phyloP scores from a whole-genome alignment of 1,140 invertebrate species.

The Andrena cerasifolii region DNA sequence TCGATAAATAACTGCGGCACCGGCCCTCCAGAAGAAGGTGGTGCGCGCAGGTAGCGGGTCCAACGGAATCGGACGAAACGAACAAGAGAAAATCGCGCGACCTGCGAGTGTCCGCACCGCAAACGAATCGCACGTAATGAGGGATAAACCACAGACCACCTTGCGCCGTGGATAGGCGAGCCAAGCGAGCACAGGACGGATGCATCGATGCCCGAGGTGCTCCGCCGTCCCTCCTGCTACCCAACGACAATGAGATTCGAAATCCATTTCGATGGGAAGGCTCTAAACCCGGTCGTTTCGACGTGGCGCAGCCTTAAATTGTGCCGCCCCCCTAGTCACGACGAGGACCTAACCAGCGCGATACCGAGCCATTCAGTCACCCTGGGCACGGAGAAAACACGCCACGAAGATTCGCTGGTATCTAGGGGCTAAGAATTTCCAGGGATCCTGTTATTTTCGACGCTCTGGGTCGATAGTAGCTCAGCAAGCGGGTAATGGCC shows the following conservation, averaged over 20 bases:
- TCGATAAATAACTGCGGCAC: conserved; percentile 64
- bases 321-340: too few relatives aligned
- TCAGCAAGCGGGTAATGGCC: background rate
- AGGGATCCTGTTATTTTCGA: conserved; percentile 8
- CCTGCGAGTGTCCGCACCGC: conserved; percentile 47
- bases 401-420: background rate
- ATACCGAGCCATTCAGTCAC: background rate
- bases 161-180: conserved; percentile 60
- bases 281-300: background rate
- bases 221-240: background rate
- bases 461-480: background rate
- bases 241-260: conserved; percentile 28
- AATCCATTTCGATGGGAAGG: conserved; percentile 8
- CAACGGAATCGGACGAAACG: conserved; percentile 42
- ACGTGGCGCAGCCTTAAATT: background rate
- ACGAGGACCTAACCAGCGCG: background rate
- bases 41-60: conserved; percentile 16
- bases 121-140: conserved; percentile 70
- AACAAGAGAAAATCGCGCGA: conserved; percentile 63
- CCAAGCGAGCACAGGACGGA: conserved; percentile 36
- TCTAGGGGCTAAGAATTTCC: background rate
- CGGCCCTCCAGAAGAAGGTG: conserved; percentile 48
- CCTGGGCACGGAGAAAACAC: background rate
- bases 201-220: background rate
- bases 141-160: conserved; percentile 67